Evolutionary conservation across 2,888 invertebrate genomes (phyloP).

Genomic region (Tetanocera ferruginea): DNA sequence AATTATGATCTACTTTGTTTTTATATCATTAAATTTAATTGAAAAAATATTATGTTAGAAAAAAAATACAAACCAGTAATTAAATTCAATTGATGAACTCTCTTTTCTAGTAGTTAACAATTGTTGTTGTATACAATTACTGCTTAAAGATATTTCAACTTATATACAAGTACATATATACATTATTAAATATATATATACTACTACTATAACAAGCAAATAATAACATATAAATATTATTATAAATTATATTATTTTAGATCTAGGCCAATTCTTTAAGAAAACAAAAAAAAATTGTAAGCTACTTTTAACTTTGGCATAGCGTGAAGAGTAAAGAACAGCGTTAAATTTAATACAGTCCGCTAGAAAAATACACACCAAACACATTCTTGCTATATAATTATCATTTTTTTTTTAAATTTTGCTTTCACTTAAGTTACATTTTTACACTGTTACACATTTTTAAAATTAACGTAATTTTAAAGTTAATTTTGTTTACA

Average conservation of each 20-base stretch:
- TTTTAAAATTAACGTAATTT: no score
- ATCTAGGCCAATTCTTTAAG: conserved; percentile 1
- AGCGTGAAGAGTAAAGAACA: no score
- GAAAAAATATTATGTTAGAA: conserved; percentile 11
- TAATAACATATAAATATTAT: neutral
- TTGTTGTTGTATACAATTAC: conserved; percentile 16
- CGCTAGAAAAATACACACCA: no score
- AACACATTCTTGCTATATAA: no score
- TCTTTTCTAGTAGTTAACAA: conserved; percentile 13
- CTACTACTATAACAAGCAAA: neutral
- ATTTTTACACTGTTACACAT: no score
- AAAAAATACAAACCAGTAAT: neutral
- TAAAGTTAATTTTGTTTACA: no score
- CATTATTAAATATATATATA: neutral
- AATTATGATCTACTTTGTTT: conserved; percentile 2
- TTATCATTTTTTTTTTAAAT: no score
- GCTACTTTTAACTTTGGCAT: no score
- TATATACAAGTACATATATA: neutral
- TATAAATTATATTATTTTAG: neutral
- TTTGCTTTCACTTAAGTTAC: no score
- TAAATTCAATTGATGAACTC: neutral
- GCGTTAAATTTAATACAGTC: no score
- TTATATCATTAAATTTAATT: neutral
- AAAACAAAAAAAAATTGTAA: neutral
- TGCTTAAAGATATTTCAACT: conserved; percentile 23